Conservation (phyloP, 2,888 invertebrate genomes). For the Diarsia dahlii region DNA sequence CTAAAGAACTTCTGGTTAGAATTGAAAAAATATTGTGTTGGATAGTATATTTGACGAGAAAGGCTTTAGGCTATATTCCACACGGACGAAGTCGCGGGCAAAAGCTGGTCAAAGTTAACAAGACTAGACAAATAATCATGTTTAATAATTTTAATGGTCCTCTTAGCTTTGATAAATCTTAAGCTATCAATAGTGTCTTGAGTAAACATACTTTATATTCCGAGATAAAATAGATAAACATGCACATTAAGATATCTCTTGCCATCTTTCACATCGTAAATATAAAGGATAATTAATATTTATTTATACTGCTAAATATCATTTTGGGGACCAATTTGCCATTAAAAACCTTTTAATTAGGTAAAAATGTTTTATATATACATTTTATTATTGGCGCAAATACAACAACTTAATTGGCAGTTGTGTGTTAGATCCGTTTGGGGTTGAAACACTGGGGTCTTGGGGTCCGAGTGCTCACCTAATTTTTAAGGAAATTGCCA, state of each 20-base stretch:
- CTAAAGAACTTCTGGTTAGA: no score
- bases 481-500: no score
- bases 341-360: constrained; percentile 6
- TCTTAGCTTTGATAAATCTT: constrained; percentile 6
- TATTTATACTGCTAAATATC: background rate
- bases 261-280: background rate
- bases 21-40: no score
- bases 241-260: constrained; percentile 1
- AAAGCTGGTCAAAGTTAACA: background rate
- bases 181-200: constrained; percentile 2
- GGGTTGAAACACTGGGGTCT: no score
- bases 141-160: background rate
- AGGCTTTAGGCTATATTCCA: no score
- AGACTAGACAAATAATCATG: background rate
- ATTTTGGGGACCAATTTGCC: background rate
- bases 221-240: background rate
- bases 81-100: no score
- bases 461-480: no score
- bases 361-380: no score
- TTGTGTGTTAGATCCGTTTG: no score
- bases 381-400: no score
- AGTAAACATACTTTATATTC: constrained; percentile 6
- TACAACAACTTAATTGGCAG: no score
- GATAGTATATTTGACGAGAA: no score
- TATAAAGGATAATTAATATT: constrained; percentile 9